These are phyloP conservation scores for Nannospalax galili DNA, from an alignment of 2,113 vertebrate genomes.

Conservation along the genomic window DNA sequence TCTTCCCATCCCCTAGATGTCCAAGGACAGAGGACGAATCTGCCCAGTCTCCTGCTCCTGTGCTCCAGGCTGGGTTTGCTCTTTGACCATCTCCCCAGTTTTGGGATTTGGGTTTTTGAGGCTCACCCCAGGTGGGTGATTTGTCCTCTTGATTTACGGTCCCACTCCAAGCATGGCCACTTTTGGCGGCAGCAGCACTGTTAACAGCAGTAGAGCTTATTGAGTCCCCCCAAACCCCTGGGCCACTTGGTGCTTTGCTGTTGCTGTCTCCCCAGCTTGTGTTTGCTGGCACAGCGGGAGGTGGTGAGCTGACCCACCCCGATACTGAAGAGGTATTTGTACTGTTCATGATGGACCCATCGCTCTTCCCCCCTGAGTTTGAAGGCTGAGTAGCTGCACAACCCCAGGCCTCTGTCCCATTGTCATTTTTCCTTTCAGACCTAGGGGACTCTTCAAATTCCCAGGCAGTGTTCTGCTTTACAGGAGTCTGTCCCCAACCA, in stretches of 20 bases:
- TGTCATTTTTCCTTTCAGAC: slow-evolving; percentile 91
- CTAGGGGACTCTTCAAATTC: slow-evolving; percentile 96
- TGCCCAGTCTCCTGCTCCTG: slow-evolving; percentile 88
- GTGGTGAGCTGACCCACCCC: slow-evolving; percentile 92
- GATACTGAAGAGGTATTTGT: slow-evolving; percentile 93
- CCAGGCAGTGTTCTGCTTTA: slow-evolving; percentile 98
- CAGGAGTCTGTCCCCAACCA: slow-evolving; percentile 98
- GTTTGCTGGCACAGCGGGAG: slow-evolving; percentile 88
- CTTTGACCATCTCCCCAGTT: slow-evolving; percentile 95
- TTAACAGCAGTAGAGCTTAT: slow-evolving; percentile 89
- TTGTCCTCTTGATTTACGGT: slow-evolving; percentile 92
- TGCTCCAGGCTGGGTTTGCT: slow-evolving; percentile 91
- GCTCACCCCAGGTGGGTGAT: slow-evolving; percentile 93
- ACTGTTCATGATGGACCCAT: slow-evolving; percentile 90
- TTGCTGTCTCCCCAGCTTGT: slow-evolving; percentile 91
- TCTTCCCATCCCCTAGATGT: slow-evolving; percentile 92
- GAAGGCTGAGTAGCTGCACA: slow-evolving; percentile 90
- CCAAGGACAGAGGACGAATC: slow-evolving; percentile 86
- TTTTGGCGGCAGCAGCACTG: slow-evolving; percentile 90
- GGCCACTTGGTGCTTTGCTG: slow-evolving; percentile 92
- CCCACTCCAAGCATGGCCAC: slow-evolving; percentile 93
- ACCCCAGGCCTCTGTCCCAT: slow-evolving; percentile 93
- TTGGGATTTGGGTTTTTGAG: slow-evolving; percentile 92
- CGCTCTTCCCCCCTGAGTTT: slow-evolving; percentile 93
- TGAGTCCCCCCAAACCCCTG: slow-evolving; percentile 94